Evolutionary conservation across 2,113 vertebrate species (phyloP), one percentile per base, ranked within the genome.

Genomic region (Brienomyrus brachyistius): DNA sequence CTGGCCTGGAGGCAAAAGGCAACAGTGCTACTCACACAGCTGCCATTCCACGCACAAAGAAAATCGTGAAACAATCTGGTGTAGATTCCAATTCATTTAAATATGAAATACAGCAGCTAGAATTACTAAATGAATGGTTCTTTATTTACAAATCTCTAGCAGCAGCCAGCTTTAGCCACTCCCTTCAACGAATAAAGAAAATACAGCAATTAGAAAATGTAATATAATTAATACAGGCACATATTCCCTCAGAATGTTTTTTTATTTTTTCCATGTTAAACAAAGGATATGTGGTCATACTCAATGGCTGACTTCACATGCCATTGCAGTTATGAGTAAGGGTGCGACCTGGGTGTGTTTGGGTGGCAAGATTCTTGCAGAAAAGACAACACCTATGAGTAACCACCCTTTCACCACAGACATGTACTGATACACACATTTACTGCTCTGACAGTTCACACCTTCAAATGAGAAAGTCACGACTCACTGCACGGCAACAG

Each of bases 341-440:
- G 82, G 82, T 84, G 82, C n/a, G 82, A 84, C 82, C 82, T 84
- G 45, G 82, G 82, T 84, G 82, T 84, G 82, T 84, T 48, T 84
- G 82, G 45, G 82, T 45, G 40, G 45, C 9, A 84, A 23, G 82
- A 47, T 48, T n/a, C 45, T 70, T 40, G 45, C 43, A 84, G 82
- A n/a, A 47, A 84, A 45, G 4, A 84, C 82, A 84, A 21, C 45
- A 84, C 82, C 82, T 47, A n/a, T 40, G 21, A 23, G 21, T 40
- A 47, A 40, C 15, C 82, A 84, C 82, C 43, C 45, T 23, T 47
- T 47, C 2, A 48, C 82, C 40, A 43, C 40, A 84, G 21, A 43
- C 40, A n/a, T 23, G 43, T 43, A 84, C 11, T 47, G 45, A 48
- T 47, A 84, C 21, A n/a, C 82, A 84, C 21, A 48, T 45, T n/a